Base-by-base conservation (phyloP, 1,140 invertebrate species). In the Micrasema minimum region DNA sequence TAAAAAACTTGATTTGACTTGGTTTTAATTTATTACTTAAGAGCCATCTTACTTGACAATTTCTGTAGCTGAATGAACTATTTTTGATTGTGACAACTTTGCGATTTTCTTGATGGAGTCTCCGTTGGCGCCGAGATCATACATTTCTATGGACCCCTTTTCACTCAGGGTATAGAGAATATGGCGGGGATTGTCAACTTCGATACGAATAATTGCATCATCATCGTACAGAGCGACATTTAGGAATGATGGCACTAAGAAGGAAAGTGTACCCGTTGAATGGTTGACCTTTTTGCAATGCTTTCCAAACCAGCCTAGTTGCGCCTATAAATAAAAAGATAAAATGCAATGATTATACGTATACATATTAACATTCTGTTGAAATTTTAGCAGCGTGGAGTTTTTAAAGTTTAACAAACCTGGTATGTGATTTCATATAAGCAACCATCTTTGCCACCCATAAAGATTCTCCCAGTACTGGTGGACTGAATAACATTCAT, bases 381-480 rank as follows among this genome's bases (percentile, higher is more conserved):
- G 2, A 31, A 4, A 31, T 31, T 7, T 31, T 4, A 31, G 26
- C 26, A 31, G 26, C 26, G 7, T 4, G 26, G 3, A 31, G 26
- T 2, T 31, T 2, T 31, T 4, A 4, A 31, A 31, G 26, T 31
- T 7, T 31, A 31, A 31, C 12, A 74, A 85, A 94, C 93, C 86
- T 96, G 94, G 85, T 99, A 99, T 76, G 89, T 89, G 76, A 99
- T 90, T 90, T 99, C 98, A 88, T 95, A 99, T 1, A 99, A 82
- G 76, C 91, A 93, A 11, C 97, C 96, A 86, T 99, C 96, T 82
- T 92, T 93, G 41, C 93, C 96, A 22, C 96, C 96, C 78, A 99
- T 88, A 81, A 99, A 99, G 76, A 99, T 94, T 75, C 98, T 87
- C 0, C 97, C 97, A 79, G 87, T 89, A 22, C 85, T 85, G 1